phyloP scores from a whole-genome alignment of 2,797 vertebrate species.

The Coluber constrictor region DNA sequence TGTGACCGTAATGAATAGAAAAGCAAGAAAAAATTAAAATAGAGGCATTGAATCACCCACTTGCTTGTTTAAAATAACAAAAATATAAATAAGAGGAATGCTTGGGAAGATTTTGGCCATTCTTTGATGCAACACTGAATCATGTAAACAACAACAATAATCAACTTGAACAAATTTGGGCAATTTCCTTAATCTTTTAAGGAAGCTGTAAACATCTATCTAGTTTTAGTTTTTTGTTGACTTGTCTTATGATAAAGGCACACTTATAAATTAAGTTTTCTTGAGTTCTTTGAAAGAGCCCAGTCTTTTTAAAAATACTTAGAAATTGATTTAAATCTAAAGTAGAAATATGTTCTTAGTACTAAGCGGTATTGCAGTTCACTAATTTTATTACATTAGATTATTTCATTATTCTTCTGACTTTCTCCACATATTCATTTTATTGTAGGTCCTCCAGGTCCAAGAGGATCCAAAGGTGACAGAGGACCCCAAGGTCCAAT shows the following conservation, averaged over 20 bases:
- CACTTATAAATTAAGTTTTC: background rate
- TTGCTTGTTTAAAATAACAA: background rate
- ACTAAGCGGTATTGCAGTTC: background rate
- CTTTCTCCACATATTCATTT: conserved; percentile 33
- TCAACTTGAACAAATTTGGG: background rate
- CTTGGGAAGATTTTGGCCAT: background rate
- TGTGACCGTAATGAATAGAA: background rate
- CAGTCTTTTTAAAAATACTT: background rate
- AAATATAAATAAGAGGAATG: background rate
- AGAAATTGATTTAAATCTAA: background rate
- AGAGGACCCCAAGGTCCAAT: conserved; percentile 82
- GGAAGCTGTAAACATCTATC: background rate
- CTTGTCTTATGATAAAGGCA: background rate
- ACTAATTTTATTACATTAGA: background rate
- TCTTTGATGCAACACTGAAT: background rate
- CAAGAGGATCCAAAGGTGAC: conserved; percentile 90
- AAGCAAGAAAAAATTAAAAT: background rate
- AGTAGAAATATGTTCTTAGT: background rate
- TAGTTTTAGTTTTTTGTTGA: background rate
- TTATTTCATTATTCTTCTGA: rapidly evolving
- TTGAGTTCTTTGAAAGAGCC: background rate
- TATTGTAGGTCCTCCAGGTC: conserved; percentile 90
- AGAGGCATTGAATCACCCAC: background rate
- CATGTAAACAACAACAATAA: background rate
- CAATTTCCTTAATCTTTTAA: background rate